Evolutionary conservation across 2,113 vertebrate genomes (phyloP), one percentile per base, ranked within the genome.

Genomic region (Coptodon rendalli): DNA sequence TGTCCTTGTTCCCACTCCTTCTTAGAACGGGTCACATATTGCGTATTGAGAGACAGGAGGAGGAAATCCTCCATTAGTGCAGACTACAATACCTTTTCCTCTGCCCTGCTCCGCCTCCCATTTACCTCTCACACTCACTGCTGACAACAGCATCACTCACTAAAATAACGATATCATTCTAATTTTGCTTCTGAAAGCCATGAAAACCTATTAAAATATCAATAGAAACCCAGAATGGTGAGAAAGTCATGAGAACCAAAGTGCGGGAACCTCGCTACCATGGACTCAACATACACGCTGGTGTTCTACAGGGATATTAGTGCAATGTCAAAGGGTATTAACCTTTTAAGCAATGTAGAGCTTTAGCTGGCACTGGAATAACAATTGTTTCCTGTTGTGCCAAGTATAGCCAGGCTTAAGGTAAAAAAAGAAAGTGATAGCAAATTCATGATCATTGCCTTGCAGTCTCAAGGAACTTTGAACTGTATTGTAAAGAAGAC

Each of bases 61-160:
- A 93, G 94, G 94, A 95, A 94, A 95, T 94, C 94, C 94, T 95
- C 93, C 91, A 93, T 95, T 94, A 93, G 89, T 53, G 78, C 29
- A 3, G 17, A 52, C 87, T 50, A 95, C 94, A 94, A 95, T 94
- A 82, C 90, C 22, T 87, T 89, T 95, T 96, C 93, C 92, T 93
- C 80, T 88, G 83, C 50, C 63, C 31, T 0, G 61, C 81, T 52
- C 92, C 94, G 86, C 92, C 95, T 90, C 90, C 94, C 89, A 91
- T 95, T 95, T 91, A 92, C 87, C 87, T 84, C 89, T 91, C 84
- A 88, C 84, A 38, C 86, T 81, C 82, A 29, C 81, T 61, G 73
- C 89, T 22, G 89, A 90, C 91, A 82, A 56, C 31, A 10, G 22
- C 38, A 84, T 83, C 83, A 11, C 68, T 87, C 86, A 5, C 80